A percentile compares a stretch with the other conserved stretches of the same genome.
phyloP scores from a whole-genome alignment of 2,888 invertebrate species.

The Volucella inanis region DNA sequence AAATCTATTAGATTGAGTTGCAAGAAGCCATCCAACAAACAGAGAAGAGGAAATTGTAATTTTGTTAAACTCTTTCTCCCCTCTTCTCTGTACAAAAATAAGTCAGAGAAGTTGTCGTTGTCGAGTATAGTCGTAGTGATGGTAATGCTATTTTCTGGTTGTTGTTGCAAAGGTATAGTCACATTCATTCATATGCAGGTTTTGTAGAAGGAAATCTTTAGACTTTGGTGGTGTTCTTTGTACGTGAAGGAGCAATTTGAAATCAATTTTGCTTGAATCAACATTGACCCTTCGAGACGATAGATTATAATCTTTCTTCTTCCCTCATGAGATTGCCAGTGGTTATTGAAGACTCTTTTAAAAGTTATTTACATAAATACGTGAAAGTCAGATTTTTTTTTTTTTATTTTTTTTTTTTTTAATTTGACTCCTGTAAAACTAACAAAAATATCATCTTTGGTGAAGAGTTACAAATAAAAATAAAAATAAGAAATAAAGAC shows the following conservation, averaged over 20 bases:
- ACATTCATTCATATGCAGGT: neutral
- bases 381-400: too few species aligned
- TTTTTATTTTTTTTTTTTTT: too few species aligned
- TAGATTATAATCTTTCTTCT: slow-evolving; percentile 26
- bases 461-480: too few species aligned
- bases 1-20: slow-evolving; percentile 45
- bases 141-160: neutral
- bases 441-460: too few species aligned
- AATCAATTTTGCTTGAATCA: slow-evolving; percentile 53
- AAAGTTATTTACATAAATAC: too few species aligned
- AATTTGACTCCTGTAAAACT: too few species aligned
- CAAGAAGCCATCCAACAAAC: slow-evolving; percentile 34
- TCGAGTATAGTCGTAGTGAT: neutral
- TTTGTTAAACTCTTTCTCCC: slow-evolving; percentile 31
- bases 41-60: slow-evolving; percentile 39
- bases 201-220: neutral
- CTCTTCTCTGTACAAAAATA: slow-evolving; percentile 23
- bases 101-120: neutral
- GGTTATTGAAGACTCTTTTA: neutral
- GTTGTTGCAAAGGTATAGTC: neutral
- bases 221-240: neutral
- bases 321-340: neutral
- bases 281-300: slow-evolving; percentile 32
- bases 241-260: slow-evolving; percentile 19
- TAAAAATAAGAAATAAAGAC: too few species aligned